Evolutionary conservation across 1,140 invertebrate species (phyloP).

Genomic region (Drosophila lowei): DNA sequence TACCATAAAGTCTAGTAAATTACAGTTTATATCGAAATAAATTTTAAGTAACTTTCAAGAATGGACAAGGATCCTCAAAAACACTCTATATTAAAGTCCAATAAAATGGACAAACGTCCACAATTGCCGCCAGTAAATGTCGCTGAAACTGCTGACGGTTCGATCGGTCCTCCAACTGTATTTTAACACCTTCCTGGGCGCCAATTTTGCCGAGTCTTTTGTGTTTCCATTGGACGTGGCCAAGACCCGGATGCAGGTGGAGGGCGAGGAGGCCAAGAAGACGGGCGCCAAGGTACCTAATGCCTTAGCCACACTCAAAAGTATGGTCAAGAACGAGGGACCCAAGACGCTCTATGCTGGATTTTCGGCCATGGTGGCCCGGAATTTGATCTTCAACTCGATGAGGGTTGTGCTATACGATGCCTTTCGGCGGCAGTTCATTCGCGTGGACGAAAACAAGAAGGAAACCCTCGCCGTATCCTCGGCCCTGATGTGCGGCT

Average conservation of each 20-base stretch:
- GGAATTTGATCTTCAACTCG: constrained; percentile 56
- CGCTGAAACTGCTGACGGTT: constrained; percentile 15
- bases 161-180: constrained; percentile 37
- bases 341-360: constrained; percentile 32
- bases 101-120: not conserved
- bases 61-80: constrained; percentile 17
- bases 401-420: constrained; percentile 54
- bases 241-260: constrained; percentile 59
- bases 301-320: constrained; percentile 16
- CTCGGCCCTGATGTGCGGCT: constrained; percentile 27
- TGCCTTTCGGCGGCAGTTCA: constrained; percentile 34
- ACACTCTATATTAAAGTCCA: constrained; percentile 11
- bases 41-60: not conserved
- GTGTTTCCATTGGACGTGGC: constrained; percentile 47
- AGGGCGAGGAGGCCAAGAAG: constrained; percentile 33
- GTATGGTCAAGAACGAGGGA: constrained; percentile 19
- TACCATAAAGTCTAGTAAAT: too few relatives aligned
- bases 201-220: constrained; percentile 48
- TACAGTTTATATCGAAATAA: too few relatives aligned
- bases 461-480: not conserved
- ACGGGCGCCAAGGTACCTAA: constrained; percentile 14
- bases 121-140: constrained; percentile 2
- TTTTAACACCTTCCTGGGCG: constrained; percentile 50
- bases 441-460: constrained; percentile 9
- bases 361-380: constrained; percentile 43